Evolutionary conservation across 1,140 invertebrate species (phyloP), one percentile per base, ranked within the genome.

Genomic region (Samia ricini): DNA sequence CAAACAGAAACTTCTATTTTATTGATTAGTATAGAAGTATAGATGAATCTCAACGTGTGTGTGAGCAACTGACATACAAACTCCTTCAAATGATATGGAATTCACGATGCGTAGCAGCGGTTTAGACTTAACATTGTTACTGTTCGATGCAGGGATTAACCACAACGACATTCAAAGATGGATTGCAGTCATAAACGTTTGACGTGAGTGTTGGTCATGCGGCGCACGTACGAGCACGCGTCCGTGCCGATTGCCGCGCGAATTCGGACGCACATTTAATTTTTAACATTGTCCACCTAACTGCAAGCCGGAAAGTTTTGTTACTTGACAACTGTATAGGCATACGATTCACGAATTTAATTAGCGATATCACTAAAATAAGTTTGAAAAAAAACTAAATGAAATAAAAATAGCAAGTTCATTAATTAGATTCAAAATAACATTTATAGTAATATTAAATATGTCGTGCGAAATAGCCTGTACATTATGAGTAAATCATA

Each of bases 261-360:
- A 76, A 81, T 85, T 85, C 69, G 77, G 76, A 65, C 57, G 55
- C 66, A 69, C 67, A 72, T 76, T 80, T 73, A 66, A 77, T 81
- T 83, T 74, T 81, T 81, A 76, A 83, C 78, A 81, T 78, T 87
- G 81, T 80, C 69, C 74, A 63, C 72, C 59, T 72, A 77, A 77
- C 59, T 73, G 71, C 74, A 80, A 69, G 57, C 69, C 79, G 72
- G 79, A 84, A 81, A 82, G 74, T 81, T 66, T 42, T 56, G 61
- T 67, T 56, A 58, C 69, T 73, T 67, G 74, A 66, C 68, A 61
- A 51, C 59, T 76, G 78, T 79, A 82, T 79, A 68, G 68, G 33
- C 12, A 15, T 42, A 71, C 51, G 51, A 1, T 6, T 29, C 18
- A 26, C 21, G 54, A 56, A 23, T 56, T n/a, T 12, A 56, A 20